Evolutionary conservation across 2,113 vertebrate species (phyloP).

Genomic region (Aythya baeri): DNA sequence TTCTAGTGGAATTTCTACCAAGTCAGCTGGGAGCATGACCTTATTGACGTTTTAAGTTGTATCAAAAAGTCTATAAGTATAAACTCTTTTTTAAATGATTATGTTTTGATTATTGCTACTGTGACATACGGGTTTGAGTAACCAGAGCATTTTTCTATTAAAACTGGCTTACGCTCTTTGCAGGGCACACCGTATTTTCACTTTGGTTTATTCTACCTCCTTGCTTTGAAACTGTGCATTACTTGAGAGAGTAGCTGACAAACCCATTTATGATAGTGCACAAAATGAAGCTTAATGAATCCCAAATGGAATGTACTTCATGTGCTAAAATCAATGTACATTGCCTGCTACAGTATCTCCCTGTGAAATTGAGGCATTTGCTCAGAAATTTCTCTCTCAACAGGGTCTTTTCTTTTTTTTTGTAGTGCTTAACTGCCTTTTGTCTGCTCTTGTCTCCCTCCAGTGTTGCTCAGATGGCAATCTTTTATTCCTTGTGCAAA

Average conservation of each 20-base stretch:
- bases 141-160: slow-evolving; percentile 16
- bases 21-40: background rate
- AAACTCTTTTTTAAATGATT: background rate
- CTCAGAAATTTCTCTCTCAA: slow-evolving; percentile 68
- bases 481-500: slow-evolving; percentile 67
- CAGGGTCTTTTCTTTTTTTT: slow-evolving; percentile 60
- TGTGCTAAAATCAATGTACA: slow-evolving; percentile 59
- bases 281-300: slow-evolving; percentile 60
- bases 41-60: background rate
- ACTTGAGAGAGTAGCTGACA: slow-evolving; percentile 41
- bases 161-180: background rate
- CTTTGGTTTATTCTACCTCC: slow-evolving; percentile 21
- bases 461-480: slow-evolving; percentile 52
- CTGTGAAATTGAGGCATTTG: slow-evolving; percentile 55
- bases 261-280: slow-evolving; percentile 22
- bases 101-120: background rate
- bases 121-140: background rate
- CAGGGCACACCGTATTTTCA: background rate
- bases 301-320: slow-evolving; percentile 32
- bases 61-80: background rate
- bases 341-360: slow-evolving; percentile 49
- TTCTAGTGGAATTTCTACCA: background rate
- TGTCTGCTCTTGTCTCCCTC: slow-evolving; percentile 62
- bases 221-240: slow-evolving; percentile 18
- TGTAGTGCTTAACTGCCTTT: slow-evolving; percentile 52